Conservation (phyloP, 2,113 vertebrate genomes). For the Mesembrinibis cayennensis region DNA sequence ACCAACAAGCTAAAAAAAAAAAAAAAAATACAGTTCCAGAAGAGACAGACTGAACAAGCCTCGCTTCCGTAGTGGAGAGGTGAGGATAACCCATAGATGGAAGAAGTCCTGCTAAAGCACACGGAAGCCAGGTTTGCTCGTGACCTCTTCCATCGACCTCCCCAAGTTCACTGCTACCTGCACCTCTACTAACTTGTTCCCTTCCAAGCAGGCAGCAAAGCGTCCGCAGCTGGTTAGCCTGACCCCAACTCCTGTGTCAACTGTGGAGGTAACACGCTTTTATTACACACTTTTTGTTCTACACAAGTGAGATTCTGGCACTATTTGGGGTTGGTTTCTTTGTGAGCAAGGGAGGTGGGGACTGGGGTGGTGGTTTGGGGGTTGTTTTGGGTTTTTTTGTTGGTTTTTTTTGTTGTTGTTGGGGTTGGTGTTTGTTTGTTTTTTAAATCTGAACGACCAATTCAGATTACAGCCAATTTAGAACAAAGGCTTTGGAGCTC, state of each 20-base stretch:
- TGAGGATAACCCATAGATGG: neutral
- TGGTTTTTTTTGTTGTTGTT: neutral
- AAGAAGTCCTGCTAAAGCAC: neutral
- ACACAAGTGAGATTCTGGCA: neutral
- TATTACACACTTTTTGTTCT: neutral
- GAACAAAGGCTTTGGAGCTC: neutral
- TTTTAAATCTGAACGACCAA: neutral
- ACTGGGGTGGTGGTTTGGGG: neutral
- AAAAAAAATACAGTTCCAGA: neutral
- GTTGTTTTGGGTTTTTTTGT: too few relatives aligned
- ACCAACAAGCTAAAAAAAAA: neutral
- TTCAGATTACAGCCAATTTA: neutral
- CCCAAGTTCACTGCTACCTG: neutral
- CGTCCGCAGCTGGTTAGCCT: neutral
- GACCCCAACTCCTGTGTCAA: neutral
- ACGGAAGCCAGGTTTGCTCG: neutral
- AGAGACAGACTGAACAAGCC: neutral
- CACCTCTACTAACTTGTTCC: neutral
- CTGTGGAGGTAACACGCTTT: neutral
- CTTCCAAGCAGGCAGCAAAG: neutral
- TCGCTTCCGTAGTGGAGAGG: neutral
- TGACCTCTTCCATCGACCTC: fast-evolving
- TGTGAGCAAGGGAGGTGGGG: neutral
- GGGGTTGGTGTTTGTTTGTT: neutral
- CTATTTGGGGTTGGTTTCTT: neutral